A percentile compares a stretch with the other conserved stretches of the same genome.
Conservation (phyloP, 2,888 invertebrate species). For the Hetaerina titia region DNA sequence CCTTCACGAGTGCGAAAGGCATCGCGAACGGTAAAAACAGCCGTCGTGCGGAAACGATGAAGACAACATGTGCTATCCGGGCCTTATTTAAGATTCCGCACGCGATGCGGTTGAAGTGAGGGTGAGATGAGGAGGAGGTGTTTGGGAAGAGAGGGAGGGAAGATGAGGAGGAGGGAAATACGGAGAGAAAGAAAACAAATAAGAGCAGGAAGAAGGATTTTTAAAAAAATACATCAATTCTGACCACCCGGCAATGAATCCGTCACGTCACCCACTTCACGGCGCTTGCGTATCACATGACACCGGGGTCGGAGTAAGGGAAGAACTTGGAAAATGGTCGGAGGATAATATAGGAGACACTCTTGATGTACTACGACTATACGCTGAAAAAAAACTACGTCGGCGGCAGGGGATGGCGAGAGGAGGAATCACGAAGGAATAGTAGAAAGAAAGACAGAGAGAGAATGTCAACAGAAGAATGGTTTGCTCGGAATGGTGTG, state of each 20-base stretch:
- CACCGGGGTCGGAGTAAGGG: neutral
- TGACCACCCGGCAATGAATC: neutral
- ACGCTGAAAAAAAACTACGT: neutral
- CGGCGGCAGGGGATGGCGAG: neutral
- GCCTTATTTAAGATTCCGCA: neutral
- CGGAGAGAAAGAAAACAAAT: neutral
- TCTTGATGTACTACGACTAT: neutral
- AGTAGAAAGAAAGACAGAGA: neutral
- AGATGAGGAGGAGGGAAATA: neutral
- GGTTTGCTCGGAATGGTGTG: neutral
- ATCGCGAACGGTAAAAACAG: conserved; percentile 4
- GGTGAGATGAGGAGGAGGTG: neutral
- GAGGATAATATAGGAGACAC: neutral
- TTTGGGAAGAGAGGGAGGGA: neutral
- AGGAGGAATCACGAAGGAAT: neutral
- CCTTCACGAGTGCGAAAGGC: neutral
- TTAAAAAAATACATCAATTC: neutral
- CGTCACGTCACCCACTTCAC: conserved; percentile 19
- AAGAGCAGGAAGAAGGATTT: neutral
- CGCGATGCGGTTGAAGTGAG: neutral
- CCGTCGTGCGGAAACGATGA: neutral
- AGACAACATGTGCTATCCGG: neutral
- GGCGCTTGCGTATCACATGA: neutral
- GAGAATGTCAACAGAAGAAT: neutral
- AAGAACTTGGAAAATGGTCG: too few relatives aligned